phyloP scores from a whole-genome alignment of 2,113 vertebrate genomes.

The Clupea harengus region DNA sequence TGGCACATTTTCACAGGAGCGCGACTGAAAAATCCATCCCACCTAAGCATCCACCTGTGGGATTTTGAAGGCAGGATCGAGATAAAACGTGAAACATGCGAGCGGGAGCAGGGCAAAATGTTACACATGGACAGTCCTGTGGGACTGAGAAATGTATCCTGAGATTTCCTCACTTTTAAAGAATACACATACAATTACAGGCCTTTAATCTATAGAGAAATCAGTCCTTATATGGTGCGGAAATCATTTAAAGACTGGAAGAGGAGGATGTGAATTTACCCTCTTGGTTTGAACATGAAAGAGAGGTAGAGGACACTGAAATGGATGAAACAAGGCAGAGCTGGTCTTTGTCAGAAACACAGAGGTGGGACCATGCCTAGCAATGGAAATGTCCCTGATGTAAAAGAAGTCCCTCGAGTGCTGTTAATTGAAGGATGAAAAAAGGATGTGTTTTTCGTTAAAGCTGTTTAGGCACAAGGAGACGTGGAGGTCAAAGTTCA shows the following conservation, averaged over 20 bases:
- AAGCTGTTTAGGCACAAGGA: background rate
- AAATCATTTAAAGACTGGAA: background rate
- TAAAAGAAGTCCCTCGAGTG: background rate
- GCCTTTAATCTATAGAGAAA: too few relatives aligned
- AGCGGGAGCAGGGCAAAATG: too few relatives aligned
- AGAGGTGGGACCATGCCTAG: background rate
- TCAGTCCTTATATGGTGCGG: background rate
- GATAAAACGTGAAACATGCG: too few relatives aligned
- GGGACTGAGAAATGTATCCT: too few relatives aligned
- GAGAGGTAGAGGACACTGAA: slow-evolving; percentile 8
- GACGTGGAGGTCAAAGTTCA: background rate
- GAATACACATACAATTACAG: too few relatives aligned
- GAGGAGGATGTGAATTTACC: slow-evolving; percentile 35
- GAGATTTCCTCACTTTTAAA: too few relatives aligned
- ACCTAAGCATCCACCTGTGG: too few relatives aligned
- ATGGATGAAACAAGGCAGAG: slow-evolving; percentile 29
- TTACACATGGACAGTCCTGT: too few relatives aligned
- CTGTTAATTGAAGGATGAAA: background rate
- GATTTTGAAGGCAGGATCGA: too few relatives aligned
- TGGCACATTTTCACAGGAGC: too few relatives aligned
- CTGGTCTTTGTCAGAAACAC: slow-evolving; percentile 17
- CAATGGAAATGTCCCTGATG: background rate
- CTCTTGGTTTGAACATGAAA: slow-evolving; percentile 50
- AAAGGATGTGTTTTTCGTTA: background rate
- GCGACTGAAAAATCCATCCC: too few relatives aligned